A percentile compares a stretch with the other conserved stretches of the same genome.
phyloP scores from a whole-genome alignment of 2,797 vertebrate species.

The Hypotaenidia philippensis region DNA sequence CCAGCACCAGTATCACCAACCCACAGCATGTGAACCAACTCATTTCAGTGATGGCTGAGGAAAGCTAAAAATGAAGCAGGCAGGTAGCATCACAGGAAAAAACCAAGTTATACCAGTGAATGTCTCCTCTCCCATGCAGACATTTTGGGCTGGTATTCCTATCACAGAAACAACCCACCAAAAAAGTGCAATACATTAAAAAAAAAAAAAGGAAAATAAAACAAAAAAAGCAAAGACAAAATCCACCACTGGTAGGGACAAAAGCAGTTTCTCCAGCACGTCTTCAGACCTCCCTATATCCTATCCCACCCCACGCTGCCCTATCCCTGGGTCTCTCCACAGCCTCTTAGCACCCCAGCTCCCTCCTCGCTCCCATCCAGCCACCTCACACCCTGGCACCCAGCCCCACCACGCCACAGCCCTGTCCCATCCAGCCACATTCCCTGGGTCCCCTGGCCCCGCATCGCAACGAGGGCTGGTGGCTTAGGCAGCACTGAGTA shows the following conservation, averaged over 20 bases:
- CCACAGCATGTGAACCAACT: background rate
- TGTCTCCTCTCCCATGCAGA: background rate
- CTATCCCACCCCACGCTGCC: too few species aligned
- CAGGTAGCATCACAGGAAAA: background rate
- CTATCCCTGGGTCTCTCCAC: background rate
- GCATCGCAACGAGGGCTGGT: rapidly evolving
- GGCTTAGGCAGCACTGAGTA: rapidly evolving
- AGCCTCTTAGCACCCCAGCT: background rate
- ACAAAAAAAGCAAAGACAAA: background rate
- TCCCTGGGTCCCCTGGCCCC: rapidly evolving
- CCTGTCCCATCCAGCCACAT: rapidly evolving
- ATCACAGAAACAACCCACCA: background rate
- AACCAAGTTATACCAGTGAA: background rate
- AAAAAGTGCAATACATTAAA: background rate
- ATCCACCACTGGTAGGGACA: conserved; percentile 1
- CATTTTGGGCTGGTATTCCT: background rate
- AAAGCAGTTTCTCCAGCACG: background rate
- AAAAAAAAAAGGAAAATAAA: rapidly evolving
- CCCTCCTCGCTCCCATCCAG: too few species aligned
- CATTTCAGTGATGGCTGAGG: background rate
- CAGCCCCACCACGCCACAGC: background rate
- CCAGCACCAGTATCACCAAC: background rate
- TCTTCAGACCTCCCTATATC: background rate
- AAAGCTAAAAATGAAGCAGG: background rate
- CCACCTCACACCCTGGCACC: background rate